Evolutionary conservation across 2,113 vertebrate genomes (phyloP).

Genomic region (Brachypteracias leptosomus): DNA sequence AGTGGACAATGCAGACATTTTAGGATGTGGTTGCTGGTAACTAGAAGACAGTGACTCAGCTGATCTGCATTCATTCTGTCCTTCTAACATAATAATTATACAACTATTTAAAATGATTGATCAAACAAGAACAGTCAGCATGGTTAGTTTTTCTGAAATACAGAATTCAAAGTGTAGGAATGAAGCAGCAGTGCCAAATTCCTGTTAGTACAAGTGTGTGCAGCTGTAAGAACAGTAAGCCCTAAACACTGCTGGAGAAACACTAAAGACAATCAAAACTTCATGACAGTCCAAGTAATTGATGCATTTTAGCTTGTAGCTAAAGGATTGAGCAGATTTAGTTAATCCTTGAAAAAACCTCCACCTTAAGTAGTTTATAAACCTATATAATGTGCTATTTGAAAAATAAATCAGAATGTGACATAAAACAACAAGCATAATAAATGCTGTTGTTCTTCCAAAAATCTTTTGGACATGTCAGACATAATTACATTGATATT

Average conservation of each 20-base stretch:
- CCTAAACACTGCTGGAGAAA: conserved; percentile 24
- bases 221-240: conserved; percentile 3
- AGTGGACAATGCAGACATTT: not conserved
- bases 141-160: conserved; percentile 20
- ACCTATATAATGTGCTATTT: conserved; percentile 41
- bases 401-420: conserved; percentile 65
- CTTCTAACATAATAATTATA: not conserved
- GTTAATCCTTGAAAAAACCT: conserved; percentile 12
- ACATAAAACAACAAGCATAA: conserved; percentile 43
- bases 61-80: not conserved
- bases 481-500: conserved; percentile 60
- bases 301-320: conserved; percentile 61
- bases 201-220: conserved; percentile 29
- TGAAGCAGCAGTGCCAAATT: not conserved
- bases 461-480: conserved; percentile 51
- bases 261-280: conserved; percentile 44
- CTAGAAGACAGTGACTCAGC: not conserved
- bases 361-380: conserved; percentile 53
- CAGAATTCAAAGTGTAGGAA: not conserved
- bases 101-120: not conserved
- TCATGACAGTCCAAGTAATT: conserved; percentile 56
- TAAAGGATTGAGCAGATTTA: conserved; percentile 68
- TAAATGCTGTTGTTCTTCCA: conserved; percentile 54
- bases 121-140: not conserved
- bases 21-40: not conserved